phyloP scores from a whole-genome alignment of 92 coral and sea anemone species.

The Zoanthus solanderi region DNA sequence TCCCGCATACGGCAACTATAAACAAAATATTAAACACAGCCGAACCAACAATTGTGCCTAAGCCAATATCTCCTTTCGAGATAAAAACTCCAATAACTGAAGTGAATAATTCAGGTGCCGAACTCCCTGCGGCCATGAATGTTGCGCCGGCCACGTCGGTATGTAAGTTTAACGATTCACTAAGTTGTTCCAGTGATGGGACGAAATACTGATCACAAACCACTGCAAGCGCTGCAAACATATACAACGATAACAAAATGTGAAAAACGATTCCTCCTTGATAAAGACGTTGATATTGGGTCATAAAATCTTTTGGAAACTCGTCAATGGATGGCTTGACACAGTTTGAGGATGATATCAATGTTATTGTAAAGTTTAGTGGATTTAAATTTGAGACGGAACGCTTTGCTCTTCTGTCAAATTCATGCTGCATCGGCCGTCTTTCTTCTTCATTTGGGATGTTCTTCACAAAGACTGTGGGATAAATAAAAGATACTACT shows the following conservation, averaged over 20 bases:
- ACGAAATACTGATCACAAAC: slow-evolving; percentile 87
- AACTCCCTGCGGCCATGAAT: slow-evolving; percentile 88
- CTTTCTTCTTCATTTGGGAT: slow-evolving; percentile 29
- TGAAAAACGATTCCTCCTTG: slow-evolving; percentile 70
- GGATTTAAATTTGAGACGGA: slow-evolving; percentile 14
- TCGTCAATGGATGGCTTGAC: slow-evolving; percentile 84
- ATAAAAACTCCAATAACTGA: slow-evolving; percentile 86
- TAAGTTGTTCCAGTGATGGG: slow-evolving; percentile 74
- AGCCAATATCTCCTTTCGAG: slow-evolving; percentile 83
- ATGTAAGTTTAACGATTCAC: slow-evolving; percentile 59
- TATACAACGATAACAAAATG: slow-evolving; percentile 67
- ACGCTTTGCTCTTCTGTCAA: slow-evolving; percentile 11
- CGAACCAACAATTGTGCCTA: slow-evolving; percentile 85
- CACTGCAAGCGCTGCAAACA: slow-evolving; percentile 74
- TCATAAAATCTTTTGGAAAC: slow-evolving; percentile 80
- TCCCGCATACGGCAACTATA: slow-evolving; percentile 79
- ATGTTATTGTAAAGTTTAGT: background rate
- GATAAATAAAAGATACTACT: slow-evolving; percentile 68
- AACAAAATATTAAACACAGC: slow-evolving; percentile 81
- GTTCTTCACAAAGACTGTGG: slow-evolving; percentile 59
- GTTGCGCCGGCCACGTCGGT: slow-evolving; percentile 92
- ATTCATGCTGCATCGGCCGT: background rate
- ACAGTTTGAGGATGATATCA: slow-evolving; percentile 61
- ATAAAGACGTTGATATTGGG: slow-evolving; percentile 67
- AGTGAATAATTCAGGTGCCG: slow-evolving; percentile 84